Evolutionary conservation across 2,797 vertebrate species (phyloP).

Genomic region (Schizopygopsis pylzovi): DNA sequence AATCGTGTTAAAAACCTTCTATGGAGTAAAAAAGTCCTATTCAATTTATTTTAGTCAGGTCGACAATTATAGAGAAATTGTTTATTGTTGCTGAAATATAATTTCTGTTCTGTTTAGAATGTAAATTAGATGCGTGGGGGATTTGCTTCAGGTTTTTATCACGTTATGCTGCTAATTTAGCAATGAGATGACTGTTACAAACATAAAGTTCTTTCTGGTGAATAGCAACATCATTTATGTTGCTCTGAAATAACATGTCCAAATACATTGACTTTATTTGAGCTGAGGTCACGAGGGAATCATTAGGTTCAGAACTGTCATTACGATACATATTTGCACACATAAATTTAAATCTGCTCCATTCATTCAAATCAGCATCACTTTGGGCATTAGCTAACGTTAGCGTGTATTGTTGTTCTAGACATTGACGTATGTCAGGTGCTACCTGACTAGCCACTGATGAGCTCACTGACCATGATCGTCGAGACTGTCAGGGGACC

Average conservation of each 20-base stretch:
- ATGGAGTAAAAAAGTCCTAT: background rate
- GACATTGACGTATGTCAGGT: slow-evolving; percentile 80
- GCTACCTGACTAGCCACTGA: slow-evolving; percentile 80
- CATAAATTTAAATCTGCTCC: slow-evolving; percentile 56
- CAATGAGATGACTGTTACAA: slow-evolving; percentile 23
- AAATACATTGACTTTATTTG: slow-evolving; percentile 34
- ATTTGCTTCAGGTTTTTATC: slow-evolving; percentile 50
- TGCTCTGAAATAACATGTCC: slow-evolving; percentile 43
- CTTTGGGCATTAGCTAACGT: slow-evolving; percentile 55
- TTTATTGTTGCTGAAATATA: background rate
- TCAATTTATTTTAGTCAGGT: background rate
- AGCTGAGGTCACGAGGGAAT: slow-evolving; percentile 50
- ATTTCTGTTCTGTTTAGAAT: slow-evolving; percentile 33
- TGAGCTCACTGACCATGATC: slow-evolving; percentile 83
- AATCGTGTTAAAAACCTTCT: background rate
- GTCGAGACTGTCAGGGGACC: slow-evolving; percentile 76
- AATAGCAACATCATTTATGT: slow-evolving; percentile 43
- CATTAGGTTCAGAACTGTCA: slow-evolving; percentile 60
- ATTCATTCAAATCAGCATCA: slow-evolving; percentile 56
- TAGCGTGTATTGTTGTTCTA: slow-evolving; percentile 60
- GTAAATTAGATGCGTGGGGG: background rate
- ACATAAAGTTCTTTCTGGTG: slow-evolving; percentile 37
- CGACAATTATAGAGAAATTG: background rate
- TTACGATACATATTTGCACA: slow-evolving; percentile 55
- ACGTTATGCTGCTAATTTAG: slow-evolving; percentile 52